A percentile compares a stretch with the other conserved stretches of the same genome.
These are phyloP conservation scores for Wasmannia auropunctata DNA, from an alignment of 1,140 invertebrate species.

Conservation along the genomic window DNA sequence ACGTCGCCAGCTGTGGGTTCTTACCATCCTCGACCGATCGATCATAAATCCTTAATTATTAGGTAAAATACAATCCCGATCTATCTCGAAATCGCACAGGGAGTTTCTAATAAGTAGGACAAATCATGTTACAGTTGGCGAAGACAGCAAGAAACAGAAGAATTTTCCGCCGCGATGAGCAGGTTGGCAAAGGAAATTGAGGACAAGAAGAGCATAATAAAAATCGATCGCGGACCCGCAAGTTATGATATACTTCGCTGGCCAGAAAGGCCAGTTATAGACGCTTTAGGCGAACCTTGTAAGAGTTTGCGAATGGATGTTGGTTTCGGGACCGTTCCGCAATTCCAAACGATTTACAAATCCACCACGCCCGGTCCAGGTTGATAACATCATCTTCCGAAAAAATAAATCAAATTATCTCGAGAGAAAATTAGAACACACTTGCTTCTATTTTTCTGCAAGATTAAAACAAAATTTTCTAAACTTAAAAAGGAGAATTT, in stretches of 20 bases:
- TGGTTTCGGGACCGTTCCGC: constrained; percentile 60
- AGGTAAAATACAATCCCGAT: constrained; percentile 24
- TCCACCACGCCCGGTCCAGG: constrained; percentile 69
- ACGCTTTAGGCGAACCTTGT: constrained; percentile 5
- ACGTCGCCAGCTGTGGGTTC: constrained; percentile 47
- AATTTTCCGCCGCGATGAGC: constrained; percentile 58
- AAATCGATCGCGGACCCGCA: constrained; percentile 49
- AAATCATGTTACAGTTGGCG: constrained; percentile 49
- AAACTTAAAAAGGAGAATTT: no score
- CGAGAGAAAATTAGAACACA: background rate
- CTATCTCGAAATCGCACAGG: background rate
- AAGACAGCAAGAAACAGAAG: constrained; percentile 37
- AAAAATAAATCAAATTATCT: background rate
- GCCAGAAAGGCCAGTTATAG: constrained; percentile 62
- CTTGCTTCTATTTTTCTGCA: background rate
- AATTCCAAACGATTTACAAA: constrained; percentile 27
- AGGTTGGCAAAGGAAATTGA: background rate
- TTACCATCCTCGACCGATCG: constrained; percentile 37
- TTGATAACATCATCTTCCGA: constrained; percentile 8
- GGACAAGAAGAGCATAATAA: background rate
- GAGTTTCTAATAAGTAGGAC: background rate
- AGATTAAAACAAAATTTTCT: no score
- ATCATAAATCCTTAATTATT: background rate
- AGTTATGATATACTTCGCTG: constrained; percentile 62
- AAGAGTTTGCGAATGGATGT: constrained; percentile 15